phyloP scores from a whole-genome alignment of 2,888 invertebrate genomes.

The Polia nebulosa region DNA sequence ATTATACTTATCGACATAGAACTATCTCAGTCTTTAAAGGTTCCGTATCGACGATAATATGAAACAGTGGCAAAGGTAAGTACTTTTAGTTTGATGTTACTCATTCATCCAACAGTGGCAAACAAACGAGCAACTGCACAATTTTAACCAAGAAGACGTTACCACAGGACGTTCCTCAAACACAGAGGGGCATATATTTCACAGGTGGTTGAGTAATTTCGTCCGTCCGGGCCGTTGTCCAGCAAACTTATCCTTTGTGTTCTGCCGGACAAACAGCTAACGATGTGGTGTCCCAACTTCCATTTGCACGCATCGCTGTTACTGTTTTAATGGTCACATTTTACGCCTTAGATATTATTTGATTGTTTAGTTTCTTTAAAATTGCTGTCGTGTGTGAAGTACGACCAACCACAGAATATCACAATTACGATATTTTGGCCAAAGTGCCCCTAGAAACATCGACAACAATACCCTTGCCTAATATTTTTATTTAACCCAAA shows the following conservation, averaged over 20 bases:
- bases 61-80: neutral
- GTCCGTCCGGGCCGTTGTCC: slow-evolving; percentile 44
- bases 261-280: slow-evolving; percentile 75
- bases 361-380: neutral
- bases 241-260: slow-evolving; percentile 69
- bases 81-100: neutral
- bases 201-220: slow-evolving; percentile 47
- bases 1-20: no score
- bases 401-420: neutral
- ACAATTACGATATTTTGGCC: neutral
- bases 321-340: slow-evolving; percentile 82
- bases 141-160: slow-evolving; percentile 50
- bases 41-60: neutral
- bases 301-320: slow-evolving; percentile 78
- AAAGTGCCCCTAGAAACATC: neutral
- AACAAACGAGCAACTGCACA: slow-evolving; percentile 38
- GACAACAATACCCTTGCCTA: no score
- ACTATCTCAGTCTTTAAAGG: no score
- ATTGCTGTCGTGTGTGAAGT: neutral
- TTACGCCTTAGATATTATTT: slow-evolving; percentile 8
- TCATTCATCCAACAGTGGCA: neutral
- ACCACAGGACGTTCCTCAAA: slow-evolving; percentile 52
- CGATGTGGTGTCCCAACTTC: slow-evolving; percentile 78
- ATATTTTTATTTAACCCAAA: no score
- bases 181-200: slow-evolving; percentile 46